Conservation (phyloP, 2,888 invertebrate species). For the Meteorus colon region DNA sequence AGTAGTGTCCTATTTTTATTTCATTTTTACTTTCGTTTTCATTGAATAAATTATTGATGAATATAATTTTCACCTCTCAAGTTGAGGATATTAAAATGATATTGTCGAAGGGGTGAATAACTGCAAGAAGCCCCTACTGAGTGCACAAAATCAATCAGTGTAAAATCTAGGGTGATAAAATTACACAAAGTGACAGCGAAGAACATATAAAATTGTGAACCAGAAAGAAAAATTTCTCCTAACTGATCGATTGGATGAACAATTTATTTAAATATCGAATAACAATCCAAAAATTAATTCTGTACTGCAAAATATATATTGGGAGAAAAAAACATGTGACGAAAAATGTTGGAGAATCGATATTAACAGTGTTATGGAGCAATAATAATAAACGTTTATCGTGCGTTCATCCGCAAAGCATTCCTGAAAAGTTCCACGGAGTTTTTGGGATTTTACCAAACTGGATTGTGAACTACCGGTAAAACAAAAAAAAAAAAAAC, state of each 20-base stretch:
- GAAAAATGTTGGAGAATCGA: neutral
- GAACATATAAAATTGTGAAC: no score
- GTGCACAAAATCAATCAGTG: no score
- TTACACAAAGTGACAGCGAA: no score
- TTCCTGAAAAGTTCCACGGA: neutral
- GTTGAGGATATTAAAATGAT: no score
- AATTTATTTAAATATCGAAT: no score
- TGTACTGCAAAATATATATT: neutral
- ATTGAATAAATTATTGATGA: neutral
- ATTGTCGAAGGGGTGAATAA: no score
- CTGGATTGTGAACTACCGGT: neutral
- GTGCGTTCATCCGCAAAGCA: neutral
- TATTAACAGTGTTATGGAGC: neutral
- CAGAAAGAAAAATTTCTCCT: no score
- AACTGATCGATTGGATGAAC: no score
- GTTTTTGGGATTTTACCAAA: constrained; percentile 1
- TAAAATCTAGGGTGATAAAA: no score
- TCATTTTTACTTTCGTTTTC: neutral
- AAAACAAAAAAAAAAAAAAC: neutral
- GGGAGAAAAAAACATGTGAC: neutral
- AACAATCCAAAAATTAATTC: neutral
- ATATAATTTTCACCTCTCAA: neutral
- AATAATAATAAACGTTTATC: neutral
- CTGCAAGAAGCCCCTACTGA: no score
- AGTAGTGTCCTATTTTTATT: neutral